phyloP scores from a whole-genome alignment of 2,888 invertebrate species.

The Zele albiditarsus region DNA sequence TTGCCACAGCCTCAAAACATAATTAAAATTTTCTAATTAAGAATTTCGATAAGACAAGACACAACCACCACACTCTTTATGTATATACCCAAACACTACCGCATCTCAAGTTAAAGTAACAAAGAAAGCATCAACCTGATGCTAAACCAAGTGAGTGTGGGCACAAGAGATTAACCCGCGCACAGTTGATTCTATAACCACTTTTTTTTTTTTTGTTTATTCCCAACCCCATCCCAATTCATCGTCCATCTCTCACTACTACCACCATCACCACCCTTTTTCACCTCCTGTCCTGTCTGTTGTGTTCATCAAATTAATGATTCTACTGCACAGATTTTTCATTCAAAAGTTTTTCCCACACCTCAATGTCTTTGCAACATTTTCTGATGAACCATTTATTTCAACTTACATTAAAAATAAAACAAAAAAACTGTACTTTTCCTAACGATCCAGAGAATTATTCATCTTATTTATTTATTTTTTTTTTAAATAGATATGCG shows the following conservation, averaged over 20 bases:
- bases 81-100: conserved; percentile 23
- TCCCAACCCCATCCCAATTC: not conserved
- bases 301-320: conserved; percentile 50
- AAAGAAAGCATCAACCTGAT: conserved; percentile 21
- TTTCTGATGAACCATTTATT: not conserved
- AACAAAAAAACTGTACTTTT: no score
- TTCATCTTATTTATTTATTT: no score
- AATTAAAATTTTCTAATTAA: conserved; percentile 73
- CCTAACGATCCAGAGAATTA: no score
- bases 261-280: conserved; percentile 32
- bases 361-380: not conserved
- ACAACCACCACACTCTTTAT: conserved; percentile 40
- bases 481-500: no score
- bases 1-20: conserved; percentile 65
- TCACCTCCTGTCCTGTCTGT: not conserved
- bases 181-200: conserved; percentile 6
- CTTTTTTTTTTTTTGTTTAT: no score
- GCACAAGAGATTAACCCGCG: conserved; percentile 30
- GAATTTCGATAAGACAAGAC: conserved; percentile 70
- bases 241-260: not conserved
- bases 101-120: conserved; percentile 4
- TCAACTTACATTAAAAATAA: no score
- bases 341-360: conserved; percentile 13
- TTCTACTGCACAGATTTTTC: conserved; percentile 31
- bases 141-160: conserved; percentile 24